These are phyloP conservation scores for Leptoteleia sp. DNA, from an alignment of 1,140 invertebrate species.

Conservation along the genomic window DNA sequence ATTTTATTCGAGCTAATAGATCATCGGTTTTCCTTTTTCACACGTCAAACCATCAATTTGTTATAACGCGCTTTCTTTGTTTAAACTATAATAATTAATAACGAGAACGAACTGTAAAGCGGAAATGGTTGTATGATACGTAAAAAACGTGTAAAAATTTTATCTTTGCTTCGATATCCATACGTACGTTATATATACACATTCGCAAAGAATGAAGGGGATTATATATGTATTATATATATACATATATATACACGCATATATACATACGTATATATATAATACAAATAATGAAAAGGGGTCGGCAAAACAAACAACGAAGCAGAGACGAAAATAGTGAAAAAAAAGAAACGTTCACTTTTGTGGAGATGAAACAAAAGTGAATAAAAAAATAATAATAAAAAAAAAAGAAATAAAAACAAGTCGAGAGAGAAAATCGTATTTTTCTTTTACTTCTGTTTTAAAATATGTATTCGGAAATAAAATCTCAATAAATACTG, in stretches of 20 bases:
- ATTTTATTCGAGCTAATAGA: slow-evolving; percentile 41
- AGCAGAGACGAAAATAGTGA: slow-evolving; percentile 63
- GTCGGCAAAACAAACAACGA: no score
- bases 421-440: slow-evolving; percentile 54
- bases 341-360: slow-evolving; percentile 4
- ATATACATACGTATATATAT: not conserved
- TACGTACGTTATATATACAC: slow-evolving; percentile 41
- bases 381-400: slow-evolving; percentile 34
- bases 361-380: slow-evolving; percentile 5
- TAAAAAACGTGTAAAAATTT: slow-evolving; percentile 40
- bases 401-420: slow-evolving; percentile 39
- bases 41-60: slow-evolving; percentile 16
- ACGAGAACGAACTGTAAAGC: slow-evolving; percentile 44
- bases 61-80: slow-evolving; percentile 20
- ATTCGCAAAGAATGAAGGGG: slow-evolving; percentile 37
- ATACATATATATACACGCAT: slow-evolving; percentile 1
- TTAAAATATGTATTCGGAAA: slow-evolving; percentile 70
- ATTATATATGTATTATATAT: slow-evolving; percentile 28
- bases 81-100: slow-evolving; percentile 33
- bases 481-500: slow-evolving; percentile 71
- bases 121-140: slow-evolving; percentile 44
- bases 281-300: not conserved
- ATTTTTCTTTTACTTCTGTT: slow-evolving; percentile 63
- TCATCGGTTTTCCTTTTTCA: slow-evolving; percentile 23
- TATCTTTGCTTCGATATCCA: slow-evolving; percentile 49